phyloP scores from a whole-genome alignment of 2,113 vertebrate species.

The Octodon degus region DNA sequence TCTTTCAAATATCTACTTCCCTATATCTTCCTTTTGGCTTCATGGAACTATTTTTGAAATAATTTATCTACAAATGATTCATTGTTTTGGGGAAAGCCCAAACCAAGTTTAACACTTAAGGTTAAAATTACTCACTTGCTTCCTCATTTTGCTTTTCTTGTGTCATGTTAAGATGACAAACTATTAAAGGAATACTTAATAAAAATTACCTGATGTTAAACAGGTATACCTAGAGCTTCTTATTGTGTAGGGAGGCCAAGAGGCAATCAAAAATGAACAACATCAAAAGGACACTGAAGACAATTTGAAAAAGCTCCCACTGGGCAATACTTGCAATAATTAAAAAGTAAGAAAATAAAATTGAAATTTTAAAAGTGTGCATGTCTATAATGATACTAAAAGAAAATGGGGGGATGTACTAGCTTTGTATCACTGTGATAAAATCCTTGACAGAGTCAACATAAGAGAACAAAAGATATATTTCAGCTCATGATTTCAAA shows the following conservation, averaged over 20 bases:
- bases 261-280: not conserved
- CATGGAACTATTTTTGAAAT: not conserved
- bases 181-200: not conserved
- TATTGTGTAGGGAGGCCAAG: not conserved
- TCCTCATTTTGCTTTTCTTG: constrained; percentile 34
- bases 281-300: not conserved
- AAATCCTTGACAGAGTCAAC: not conserved
- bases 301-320: not conserved
- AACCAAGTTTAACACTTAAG: not conserved
- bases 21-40: not conserved
- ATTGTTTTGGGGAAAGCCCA: constrained; percentile 43
- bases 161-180: not conserved
- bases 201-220: constrained; percentile 2
- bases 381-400: not conserved
- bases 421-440: not conserved
- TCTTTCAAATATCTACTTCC: not conserved
- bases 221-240: not conserved
- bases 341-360: constrained; percentile 10
- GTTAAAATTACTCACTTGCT: not conserved
- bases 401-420: not conserved
- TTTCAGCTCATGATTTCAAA: not conserved
- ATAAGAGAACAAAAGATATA: not conserved
- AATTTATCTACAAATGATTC: not conserved
- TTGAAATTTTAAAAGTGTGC: not conserved
- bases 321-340: not conserved